Evolutionary conservation across 2,113 vertebrate genomes (phyloP).

Genomic region (Smithornis capensis): DNA sequence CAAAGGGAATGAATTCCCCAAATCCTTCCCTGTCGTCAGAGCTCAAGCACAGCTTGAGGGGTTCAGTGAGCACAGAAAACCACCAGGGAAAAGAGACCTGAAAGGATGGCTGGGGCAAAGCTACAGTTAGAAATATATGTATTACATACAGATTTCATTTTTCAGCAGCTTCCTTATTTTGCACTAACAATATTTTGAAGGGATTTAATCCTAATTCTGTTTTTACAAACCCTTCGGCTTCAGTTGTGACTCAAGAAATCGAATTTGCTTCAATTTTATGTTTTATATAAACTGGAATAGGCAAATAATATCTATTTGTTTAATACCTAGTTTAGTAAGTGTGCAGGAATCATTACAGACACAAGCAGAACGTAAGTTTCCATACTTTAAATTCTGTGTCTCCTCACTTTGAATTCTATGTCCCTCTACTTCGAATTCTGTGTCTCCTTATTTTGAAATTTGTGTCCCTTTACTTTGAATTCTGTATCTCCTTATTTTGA

Average conservation of each 20-base stretch:
- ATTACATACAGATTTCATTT: rapidly evolving
- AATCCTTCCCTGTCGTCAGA: background rate
- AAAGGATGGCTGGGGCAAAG: background rate
- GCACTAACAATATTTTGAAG: background rate
- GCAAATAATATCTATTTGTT: background rate
- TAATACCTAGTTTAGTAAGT: background rate
- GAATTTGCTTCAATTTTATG: background rate
- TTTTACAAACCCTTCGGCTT: rapidly evolving
- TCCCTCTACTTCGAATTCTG: background rate
- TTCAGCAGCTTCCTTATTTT: background rate
- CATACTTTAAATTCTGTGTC: background rate
- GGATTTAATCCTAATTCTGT: background rate
- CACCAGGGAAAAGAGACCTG: background rate
- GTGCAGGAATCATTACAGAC: background rate
- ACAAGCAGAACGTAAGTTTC: background rate
- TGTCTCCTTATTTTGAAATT: background rate
- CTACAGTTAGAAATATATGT: background rate
- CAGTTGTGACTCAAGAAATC: background rate
- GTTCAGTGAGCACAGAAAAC: background rate
- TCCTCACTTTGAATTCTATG: background rate
- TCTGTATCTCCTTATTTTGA: background rate
- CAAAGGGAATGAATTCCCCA: background rate
- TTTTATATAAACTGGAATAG: background rate
- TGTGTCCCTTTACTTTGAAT: background rate
- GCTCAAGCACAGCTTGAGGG: background rate